These are phyloP conservation scores for Protodeltote pygarga DNA, from an alignment of 2,888 invertebrate species.

Conservation along the genomic window DNA sequence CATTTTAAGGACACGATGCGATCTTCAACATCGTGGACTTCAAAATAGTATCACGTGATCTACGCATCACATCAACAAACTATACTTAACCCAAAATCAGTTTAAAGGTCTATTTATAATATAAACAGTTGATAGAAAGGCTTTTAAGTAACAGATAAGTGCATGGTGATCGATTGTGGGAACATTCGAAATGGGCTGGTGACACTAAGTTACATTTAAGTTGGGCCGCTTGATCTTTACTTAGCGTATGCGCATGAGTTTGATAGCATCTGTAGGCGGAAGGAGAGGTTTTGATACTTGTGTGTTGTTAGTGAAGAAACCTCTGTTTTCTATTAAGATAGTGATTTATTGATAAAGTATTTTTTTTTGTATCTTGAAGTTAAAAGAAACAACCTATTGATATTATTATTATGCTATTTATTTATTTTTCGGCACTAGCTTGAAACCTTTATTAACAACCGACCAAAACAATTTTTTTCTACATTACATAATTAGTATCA, in stretches of 20 bases:
- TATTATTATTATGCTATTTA: too few relatives aligned
- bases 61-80: constrained; percentile 7
- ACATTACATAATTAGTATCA: too few relatives aligned
- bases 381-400: not conserved
- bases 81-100: constrained; percentile 27
- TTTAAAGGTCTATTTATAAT: constrained; percentile 64
- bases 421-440: too few relatives aligned
- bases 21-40: too few relatives aligned
- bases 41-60: not conserved
- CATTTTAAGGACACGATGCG: too few relatives aligned
- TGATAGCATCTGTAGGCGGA: constrained; percentile 69
- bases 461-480: too few relatives aligned
- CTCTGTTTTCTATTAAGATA: too few relatives aligned
- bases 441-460: too few relatives aligned
- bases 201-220: constrained; percentile 83
- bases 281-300: constrained; percentile 63
- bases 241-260: constrained; percentile 69
- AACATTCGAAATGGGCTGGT: constrained; percentile 70
- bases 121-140: constrained; percentile 76
- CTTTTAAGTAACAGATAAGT: constrained; percentile 81
- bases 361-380: constrained; percentile 5
- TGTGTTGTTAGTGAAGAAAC: too few relatives aligned
- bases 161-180: constrained; percentile 84
- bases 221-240: constrained; percentile 66
- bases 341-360: too few relatives aligned